phyloP scores from a whole-genome alignment of 2,888 invertebrate species.

The Lasioglossum leucozonium region DNA sequence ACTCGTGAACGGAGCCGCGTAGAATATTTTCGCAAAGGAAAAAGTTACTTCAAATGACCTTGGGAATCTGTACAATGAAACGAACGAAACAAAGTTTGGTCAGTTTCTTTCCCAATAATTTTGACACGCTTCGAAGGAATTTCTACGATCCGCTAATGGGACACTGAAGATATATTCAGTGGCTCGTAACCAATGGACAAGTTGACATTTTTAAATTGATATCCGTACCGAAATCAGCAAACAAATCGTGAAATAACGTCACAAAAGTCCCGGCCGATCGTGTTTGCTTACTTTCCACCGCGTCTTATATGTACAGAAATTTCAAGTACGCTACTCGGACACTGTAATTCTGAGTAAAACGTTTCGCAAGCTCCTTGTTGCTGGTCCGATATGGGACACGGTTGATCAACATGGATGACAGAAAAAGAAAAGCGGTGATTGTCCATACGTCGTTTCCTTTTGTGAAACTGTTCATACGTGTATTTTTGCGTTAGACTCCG shows the following conservation, averaged over 20 bases:
- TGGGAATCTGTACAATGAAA: not conserved
- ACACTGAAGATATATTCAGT: not conserved
- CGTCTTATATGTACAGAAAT: conserved; percentile 40
- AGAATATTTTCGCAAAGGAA: not conserved
- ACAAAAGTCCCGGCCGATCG: not conserved
- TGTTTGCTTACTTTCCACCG: conserved; percentile 30
- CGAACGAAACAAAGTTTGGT: too few relatives aligned
- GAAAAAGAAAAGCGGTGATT: conserved; percentile 28
- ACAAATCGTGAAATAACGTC: conserved; percentile 7
- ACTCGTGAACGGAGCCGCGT: not conserved
- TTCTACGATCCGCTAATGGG: not conserved
- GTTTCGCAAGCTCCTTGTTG: conserved; percentile 64
- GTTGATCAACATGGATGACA: conserved; percentile 47
- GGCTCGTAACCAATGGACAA: not conserved
- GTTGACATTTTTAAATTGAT: not conserved
- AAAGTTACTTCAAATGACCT: not conserved
- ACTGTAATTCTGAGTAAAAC: conserved; percentile 49
- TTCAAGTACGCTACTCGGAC: conserved; percentile 44
- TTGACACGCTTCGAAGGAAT: not conserved
- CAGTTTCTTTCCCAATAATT: not conserved
- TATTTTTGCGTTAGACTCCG: not conserved
- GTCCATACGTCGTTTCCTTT: conserved; percentile 22
- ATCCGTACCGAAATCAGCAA: not conserved
- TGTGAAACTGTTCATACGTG: not conserved
- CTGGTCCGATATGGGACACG: conserved; percentile 61